Evolutionary conservation across 2,888 invertebrate species (phyloP).

Genomic region (Drosophila paracracens): DNA sequence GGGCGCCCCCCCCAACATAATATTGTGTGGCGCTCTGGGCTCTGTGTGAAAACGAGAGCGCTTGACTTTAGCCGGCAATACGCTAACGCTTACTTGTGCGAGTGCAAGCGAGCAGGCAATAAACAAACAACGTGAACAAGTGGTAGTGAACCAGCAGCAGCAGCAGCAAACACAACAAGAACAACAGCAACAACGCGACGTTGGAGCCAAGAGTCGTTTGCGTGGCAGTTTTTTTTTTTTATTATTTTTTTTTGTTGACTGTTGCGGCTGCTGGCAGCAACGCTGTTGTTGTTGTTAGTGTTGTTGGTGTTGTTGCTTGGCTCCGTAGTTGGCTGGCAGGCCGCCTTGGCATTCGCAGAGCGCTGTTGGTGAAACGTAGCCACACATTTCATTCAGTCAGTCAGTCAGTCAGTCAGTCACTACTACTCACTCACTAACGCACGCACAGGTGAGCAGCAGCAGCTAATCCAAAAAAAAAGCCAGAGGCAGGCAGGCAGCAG

Average conservation of each 20-base stretch:
- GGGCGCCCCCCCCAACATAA: slow-evolving; percentile 57
- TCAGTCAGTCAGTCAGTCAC: slow-evolving; percentile 28
- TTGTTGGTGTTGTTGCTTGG: slow-evolving; percentile 39
- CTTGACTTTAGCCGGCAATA: slow-evolving; percentile 55
- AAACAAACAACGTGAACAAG: slow-evolving; percentile 68
- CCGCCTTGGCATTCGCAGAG: slow-evolving; percentile 63
- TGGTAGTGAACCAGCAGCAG: slow-evolving; percentile 58
- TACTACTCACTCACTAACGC: slow-evolving; percentile 31
- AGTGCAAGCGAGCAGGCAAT: slow-evolving; percentile 55
- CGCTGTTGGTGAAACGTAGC: slow-evolving; percentile 61
- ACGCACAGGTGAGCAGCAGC: slow-evolving; percentile 61
- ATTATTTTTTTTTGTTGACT: slow-evolving; percentile 35
- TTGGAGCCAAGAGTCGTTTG: slow-evolving; percentile 69
- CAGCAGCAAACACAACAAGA: slow-evolving; percentile 29
- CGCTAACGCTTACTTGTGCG: slow-evolving; percentile 10
- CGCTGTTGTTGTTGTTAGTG: slow-evolving; percentile 28
- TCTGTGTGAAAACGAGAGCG: slow-evolving; percentile 53
- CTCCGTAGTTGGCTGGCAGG: slow-evolving; percentile 50
- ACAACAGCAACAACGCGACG: slow-evolving; percentile 20
- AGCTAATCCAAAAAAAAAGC: slow-evolving; percentile 35
- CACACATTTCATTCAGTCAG: slow-evolving; percentile 36
- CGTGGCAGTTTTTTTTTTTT: slow-evolving; percentile 73
- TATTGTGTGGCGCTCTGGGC: slow-evolving; percentile 48
- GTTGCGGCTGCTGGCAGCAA: slow-evolving; percentile 41
- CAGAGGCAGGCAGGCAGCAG: slow-evolving; percentile 65